Evolutionary conservation across 2,113 vertebrate genomes (phyloP).

Genomic region (Rana temporaria): DNA sequence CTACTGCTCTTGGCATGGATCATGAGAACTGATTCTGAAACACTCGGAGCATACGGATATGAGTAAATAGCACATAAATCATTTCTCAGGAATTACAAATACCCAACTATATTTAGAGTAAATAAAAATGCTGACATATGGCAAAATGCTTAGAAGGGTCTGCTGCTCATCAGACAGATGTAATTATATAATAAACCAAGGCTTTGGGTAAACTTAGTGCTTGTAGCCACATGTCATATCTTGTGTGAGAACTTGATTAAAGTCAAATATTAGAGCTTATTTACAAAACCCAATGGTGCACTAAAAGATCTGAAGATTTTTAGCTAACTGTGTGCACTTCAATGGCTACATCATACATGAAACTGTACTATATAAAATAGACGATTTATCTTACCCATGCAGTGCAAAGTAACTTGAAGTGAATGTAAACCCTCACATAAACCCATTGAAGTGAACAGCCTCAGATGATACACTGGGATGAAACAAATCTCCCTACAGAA

Average conservation of each 20-base stretch:
- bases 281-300: background rate
- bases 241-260: slow-evolving; percentile 14
- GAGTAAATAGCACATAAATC: slow-evolving; percentile 29
- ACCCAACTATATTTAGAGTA: slow-evolving; percentile 15
- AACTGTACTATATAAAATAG: too few species aligned
- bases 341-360: too few species aligned
- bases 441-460: too few species aligned
- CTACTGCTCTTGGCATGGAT: slow-evolving; percentile 27
- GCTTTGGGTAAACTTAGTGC: background rate
- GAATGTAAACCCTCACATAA: too few species aligned
- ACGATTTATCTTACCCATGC: too few species aligned
- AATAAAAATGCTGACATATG: slow-evolving; percentile 53
- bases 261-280: background rate
- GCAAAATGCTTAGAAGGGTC: slow-evolving; percentile 6
- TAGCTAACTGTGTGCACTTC: too few species aligned
- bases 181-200: slow-evolving; percentile 12
- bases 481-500: too few species aligned
- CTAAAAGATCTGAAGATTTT: background rate
- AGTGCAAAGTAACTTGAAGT: too few species aligned
- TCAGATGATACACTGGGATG: too few species aligned
- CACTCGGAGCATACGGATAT: slow-evolving; percentile 16
- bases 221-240: slow-evolving; percentile 13
- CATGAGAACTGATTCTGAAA: slow-evolving; percentile 43
- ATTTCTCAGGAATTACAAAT: slow-evolving; percentile 43
- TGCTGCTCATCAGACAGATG: slow-evolving; percentile 25